Percentiles rank a stretch among this genome's conserved stretches.
These are phyloP conservation scores for Pseudoatta argentina DNA, from an alignment of 1,140 invertebrate genomes.

Conservation along the genomic window DNA sequence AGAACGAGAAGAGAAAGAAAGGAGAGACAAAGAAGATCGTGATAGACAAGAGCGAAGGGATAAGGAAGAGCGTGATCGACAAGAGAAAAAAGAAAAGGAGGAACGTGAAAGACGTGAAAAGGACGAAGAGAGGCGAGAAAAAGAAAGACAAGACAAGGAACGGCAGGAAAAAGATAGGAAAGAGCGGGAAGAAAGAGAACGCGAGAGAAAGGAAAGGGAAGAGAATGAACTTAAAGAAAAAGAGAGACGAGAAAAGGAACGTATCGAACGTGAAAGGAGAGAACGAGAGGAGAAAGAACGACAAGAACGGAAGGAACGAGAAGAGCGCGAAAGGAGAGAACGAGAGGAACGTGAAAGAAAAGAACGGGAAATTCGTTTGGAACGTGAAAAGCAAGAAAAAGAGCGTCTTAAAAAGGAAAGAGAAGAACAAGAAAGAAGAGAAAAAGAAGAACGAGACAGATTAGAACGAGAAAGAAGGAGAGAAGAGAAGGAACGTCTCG, in stretches of 20 bases:
- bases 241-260: constrained; percentile 78
- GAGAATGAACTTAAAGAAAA: constrained; percentile 75
- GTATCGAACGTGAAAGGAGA: constrained; percentile 78
- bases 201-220: constrained; percentile 76
- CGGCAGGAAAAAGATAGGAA: constrained; percentile 76
- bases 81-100: constrained; percentile 79
- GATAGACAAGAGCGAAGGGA: constrained; percentile 78
- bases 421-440: constrained; percentile 84
- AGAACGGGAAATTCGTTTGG: constrained; percentile 77
- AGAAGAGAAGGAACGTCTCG: constrained; percentile 80
- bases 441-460: constrained; percentile 80
- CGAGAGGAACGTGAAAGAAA: constrained; percentile 83
- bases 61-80: constrained; percentile 80
- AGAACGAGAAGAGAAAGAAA: constrained; percentile 82
- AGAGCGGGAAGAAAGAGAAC: constrained; percentile 74
- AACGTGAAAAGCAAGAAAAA: constrained; percentile 82
- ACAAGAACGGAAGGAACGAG: constrained; percentile 77
- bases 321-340: constrained; percentile 85
- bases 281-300: constrained; percentile 81
- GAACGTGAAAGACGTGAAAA: constrained; percentile 86
- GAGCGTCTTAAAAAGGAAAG: constrained; percentile 84
- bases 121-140: constrained; percentile 81
- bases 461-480: constrained; percentile 75
- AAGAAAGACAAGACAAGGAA: constrained; percentile 77
- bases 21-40: constrained; percentile 78